A percentile compares a stretch with the other conserved stretches of the same genome.
These are phyloP conservation scores for Microcebus murinus DNA, from an alignment of 2,113 vertebrate species.

Conservation along the genomic window DNA sequence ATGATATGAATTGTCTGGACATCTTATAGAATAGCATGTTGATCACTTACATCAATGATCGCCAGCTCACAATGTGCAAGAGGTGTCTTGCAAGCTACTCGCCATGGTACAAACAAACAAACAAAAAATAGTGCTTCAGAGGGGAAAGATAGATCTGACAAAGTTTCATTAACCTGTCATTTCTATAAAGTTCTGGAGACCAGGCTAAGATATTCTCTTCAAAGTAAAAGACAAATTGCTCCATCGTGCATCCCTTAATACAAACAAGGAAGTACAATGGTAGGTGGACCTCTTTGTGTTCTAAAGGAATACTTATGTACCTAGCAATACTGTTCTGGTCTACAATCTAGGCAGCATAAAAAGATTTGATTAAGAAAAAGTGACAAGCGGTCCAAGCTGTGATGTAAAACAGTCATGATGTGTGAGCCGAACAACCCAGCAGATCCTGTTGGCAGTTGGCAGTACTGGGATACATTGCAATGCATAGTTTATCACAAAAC, in stretches of 20 bases:
- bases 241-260: background rate
- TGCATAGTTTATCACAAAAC: background rate
- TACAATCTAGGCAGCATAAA: background rate
- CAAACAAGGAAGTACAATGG: background rate
- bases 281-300: background rate
- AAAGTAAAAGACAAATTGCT: background rate
- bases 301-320: background rate
- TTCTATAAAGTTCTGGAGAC: background rate
- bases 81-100: background rate
- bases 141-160: background rate
- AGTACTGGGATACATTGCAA: background rate
- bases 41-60: background rate
- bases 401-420: rapidly evolving
- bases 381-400: background rate
- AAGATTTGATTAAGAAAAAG: background rate
- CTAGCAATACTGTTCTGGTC: background rate
- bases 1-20: background rate
- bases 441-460: background rate
- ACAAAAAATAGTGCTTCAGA: background rate
- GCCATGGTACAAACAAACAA: background rate
- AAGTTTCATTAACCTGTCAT: background rate
- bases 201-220: background rate
- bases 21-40: background rate
- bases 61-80: background rate
- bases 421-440: too few species aligned